These are phyloP conservation scores for Sinohyriopsis cumingii DNA, from an alignment of 2,888 invertebrate species.

Conservation along the genomic window DNA sequence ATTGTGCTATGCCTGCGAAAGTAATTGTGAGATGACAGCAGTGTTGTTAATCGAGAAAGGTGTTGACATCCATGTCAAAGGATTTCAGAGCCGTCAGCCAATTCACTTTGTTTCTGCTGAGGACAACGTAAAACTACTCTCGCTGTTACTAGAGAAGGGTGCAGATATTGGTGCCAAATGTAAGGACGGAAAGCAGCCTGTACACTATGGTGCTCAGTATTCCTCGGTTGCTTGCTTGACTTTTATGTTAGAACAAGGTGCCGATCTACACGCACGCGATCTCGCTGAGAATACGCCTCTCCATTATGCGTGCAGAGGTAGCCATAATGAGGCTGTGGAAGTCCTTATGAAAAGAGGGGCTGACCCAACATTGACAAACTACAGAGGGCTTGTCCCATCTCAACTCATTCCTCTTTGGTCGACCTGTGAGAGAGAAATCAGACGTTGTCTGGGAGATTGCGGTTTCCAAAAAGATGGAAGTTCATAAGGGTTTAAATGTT, in stretches of 20 bases:
- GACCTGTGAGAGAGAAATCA: too few species aligned
- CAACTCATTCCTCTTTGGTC: too few species aligned
- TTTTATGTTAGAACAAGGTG: constrained; percentile 4
- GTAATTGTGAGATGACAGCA: neutral
- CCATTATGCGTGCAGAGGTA: constrained; percentile 4
- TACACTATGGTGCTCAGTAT: constrained; percentile 7
- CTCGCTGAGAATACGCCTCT: neutral
- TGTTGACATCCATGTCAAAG: constrained; percentile 5
- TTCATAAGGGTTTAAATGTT: too few species aligned
- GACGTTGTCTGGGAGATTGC: too few species aligned
- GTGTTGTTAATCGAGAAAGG: constrained; percentile 9
- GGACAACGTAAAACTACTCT: constrained; percentile 1
- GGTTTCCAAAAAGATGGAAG: too few species aligned
- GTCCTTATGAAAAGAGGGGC: too few species aligned
- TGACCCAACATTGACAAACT: too few species aligned
- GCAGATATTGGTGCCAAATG: constrained; percentile 8
- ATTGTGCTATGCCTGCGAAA: constrained; percentile 11
- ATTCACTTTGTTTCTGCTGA: constrained; percentile 9
- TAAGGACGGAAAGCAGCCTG: constrained; percentile 1
- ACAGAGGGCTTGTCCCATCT: too few species aligned
- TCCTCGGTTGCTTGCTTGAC: neutral
- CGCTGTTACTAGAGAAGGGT: constrained; percentile 1
- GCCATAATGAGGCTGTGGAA: too few species aligned
- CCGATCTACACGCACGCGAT: neutral
- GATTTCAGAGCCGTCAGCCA: constrained; percentile 1